Conservation (phyloP, 2,888 invertebrate species). For the Xanthorhoe spadicearia region DNA sequence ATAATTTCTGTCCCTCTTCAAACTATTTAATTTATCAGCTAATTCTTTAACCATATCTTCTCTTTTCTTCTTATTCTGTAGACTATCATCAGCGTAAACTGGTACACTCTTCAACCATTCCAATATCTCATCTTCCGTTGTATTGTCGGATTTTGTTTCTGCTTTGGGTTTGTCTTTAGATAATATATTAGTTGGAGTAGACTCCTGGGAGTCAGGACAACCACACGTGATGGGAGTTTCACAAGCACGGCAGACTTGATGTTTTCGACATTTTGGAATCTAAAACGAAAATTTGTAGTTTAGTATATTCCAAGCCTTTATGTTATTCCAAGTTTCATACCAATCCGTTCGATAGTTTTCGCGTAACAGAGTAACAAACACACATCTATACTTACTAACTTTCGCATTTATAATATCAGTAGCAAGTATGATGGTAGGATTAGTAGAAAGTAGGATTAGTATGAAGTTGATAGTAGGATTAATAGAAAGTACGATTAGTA, state of each 20-base stretch:
- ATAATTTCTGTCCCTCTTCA: conserved; percentile 45
- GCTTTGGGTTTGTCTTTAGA: conserved; percentile 1
- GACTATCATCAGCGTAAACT: conserved; percentile 47
- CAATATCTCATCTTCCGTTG: conserved; percentile 43
- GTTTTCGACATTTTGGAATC: neutral
- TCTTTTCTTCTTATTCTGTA: conserved; percentile 42
- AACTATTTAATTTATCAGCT: conserved; percentile 39
- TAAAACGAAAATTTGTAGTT: conserved; percentile 1
- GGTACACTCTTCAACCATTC: conserved; percentile 58
- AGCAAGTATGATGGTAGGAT: too few relatives aligned
- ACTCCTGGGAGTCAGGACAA: neutral
- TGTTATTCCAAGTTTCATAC: too few relatives aligned
- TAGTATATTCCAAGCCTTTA: too few relatives aligned
- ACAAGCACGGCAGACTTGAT: conserved; percentile 27
- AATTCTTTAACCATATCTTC: conserved; percentile 45
- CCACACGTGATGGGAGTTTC: neutral
- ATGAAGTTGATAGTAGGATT: too few relatives aligned
- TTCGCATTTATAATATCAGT: too few relatives aligned
- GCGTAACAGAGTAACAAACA: too few relatives aligned
- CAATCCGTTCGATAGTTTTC: too few relatives aligned
- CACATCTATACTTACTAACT: too few relatives aligned
- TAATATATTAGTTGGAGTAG: neutral
- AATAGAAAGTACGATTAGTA: too few relatives aligned
- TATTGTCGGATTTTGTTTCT: neutral
- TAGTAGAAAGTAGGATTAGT: too few relatives aligned